Evolutionary conservation across 1,140 invertebrate species (phyloP).

Genomic region (Colletes gigas): DNA sequence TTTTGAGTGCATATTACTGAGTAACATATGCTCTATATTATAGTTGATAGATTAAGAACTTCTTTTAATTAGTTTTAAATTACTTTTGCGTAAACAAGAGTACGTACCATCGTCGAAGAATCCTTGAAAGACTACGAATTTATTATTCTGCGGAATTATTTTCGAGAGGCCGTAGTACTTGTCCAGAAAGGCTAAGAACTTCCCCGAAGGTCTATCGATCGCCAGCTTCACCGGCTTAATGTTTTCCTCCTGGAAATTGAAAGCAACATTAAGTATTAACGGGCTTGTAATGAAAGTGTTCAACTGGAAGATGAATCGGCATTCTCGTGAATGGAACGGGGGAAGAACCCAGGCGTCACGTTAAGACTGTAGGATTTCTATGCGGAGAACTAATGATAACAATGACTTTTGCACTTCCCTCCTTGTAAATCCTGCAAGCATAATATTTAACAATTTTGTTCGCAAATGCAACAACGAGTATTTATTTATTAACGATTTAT

Average conservation of each 20-base stretch:
- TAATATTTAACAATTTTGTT: too few species aligned
- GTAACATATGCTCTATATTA: too few species aligned
- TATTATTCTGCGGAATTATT: conserved; percentile 91
- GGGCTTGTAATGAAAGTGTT: not conserved
- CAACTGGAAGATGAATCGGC: not conserved
- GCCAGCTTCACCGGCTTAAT: conserved; percentile 88
- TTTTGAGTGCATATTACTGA: too few species aligned
- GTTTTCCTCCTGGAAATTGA: conserved; percentile 85
- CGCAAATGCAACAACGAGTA: too few species aligned
- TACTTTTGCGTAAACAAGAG: not conserved
- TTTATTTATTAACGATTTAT: too few species aligned
- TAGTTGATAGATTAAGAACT: too few species aligned
- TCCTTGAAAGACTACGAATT: conserved; percentile 92
- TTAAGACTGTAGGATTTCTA: too few species aligned
- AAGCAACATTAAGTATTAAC: not conserved
- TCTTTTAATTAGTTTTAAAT: too few species aligned
- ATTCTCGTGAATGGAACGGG: not conserved
- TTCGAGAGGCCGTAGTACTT: conserved; percentile 90
- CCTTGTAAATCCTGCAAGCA: too few species aligned
- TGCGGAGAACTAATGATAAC: too few species aligned
- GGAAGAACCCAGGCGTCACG: too few species aligned
- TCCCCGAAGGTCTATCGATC: conserved; percentile 94
- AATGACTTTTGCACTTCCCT: too few species aligned
- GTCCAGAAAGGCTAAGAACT: conserved; percentile 90
- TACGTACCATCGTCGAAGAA: conserved; percentile 86